These are phyloP conservation scores for Triplophysa tibetana DNA, from an alignment of 2,113 vertebrate species.

Conservation along the genomic window DNA sequence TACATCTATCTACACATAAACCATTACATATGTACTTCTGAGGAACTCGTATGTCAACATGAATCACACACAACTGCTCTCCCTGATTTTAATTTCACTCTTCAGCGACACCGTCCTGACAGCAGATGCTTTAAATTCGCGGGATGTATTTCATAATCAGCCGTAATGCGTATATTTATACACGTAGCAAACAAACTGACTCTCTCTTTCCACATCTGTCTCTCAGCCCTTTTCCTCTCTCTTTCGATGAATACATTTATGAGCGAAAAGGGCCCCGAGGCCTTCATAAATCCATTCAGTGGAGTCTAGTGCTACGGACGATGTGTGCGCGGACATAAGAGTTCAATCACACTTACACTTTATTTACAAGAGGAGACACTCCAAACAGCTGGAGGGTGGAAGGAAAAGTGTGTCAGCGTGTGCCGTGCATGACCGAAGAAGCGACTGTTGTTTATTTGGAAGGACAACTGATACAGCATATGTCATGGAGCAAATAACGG, in stretches of 20 bases:
- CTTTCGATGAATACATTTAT: conserved; percentile 56
- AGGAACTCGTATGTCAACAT: too few relatives aligned
- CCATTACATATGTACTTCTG: too few relatives aligned
- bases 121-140: not conserved
- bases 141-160: conserved; percentile 13
- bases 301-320: not conserved
- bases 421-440: conserved; percentile 68
- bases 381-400: conserved; percentile 26
- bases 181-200: conserved; percentile 44
- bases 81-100: conserved; percentile 4
- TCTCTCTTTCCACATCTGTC: conserved; percentile 1
- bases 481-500: not conserved
- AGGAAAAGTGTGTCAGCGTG: not conserved
- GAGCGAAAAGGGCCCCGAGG: conserved; percentile 44
- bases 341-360: conserved; percentile 55
- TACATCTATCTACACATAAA: too few relatives aligned
- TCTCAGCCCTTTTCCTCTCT: conserved; percentile 3
- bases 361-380: conserved; percentile 55
- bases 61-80: not conserved
- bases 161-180: conserved; percentile 7
- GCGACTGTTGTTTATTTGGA: conserved; percentile 67
- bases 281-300: conserved; percentile 49
- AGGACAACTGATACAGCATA: conserved; percentile 68
- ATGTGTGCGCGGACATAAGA: conserved; percentile 24
- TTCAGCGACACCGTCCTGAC: conserved; percentile 29